Evolutionary conservation across 2,113 vertebrate species (phyloP).

Genomic region (Ia io): DNA sequence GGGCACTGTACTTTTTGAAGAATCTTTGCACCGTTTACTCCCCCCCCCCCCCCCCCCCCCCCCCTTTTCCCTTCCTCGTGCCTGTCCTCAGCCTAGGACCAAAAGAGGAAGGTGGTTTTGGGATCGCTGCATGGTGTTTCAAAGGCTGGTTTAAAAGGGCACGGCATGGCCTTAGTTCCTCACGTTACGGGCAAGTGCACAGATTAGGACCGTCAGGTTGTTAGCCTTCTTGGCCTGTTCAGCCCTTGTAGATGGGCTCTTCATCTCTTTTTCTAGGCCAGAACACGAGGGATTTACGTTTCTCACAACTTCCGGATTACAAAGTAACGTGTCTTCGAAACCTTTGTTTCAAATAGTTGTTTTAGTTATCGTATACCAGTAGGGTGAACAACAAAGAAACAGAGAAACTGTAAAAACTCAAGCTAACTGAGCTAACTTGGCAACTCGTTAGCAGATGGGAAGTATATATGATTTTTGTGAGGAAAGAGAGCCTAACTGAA

Average conservation of each 20-base stretch:
- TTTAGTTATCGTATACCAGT: not conserved
- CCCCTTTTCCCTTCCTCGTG: not conserved
- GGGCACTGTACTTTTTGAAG: not conserved
- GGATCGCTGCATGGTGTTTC: slow-evolving; percentile 13
- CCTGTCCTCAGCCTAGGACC: not conserved
- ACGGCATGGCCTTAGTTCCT: not conserved
- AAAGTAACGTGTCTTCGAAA: not conserved
- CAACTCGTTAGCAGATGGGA: not conserved
- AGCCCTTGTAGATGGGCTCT: not conserved
- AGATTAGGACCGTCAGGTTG: not conserved
- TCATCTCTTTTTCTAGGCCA: not conserved
- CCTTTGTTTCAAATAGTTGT: not conserved
- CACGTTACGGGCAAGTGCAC: not conserved
- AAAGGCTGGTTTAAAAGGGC: not conserved
- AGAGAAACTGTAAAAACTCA: not conserved
- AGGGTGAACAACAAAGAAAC: not conserved
- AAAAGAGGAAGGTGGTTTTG: not conserved
- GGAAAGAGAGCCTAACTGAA: not conserved
- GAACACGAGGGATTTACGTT: not conserved
- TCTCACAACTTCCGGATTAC: not conserved
- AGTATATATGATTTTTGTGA: not conserved
- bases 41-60: too few relatives aligned
- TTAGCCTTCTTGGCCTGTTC: not conserved
- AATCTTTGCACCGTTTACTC: not conserved
- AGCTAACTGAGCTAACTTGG: not conserved